Percentiles rank a stretch among this genome's conserved stretches.
Conservation (phyloP, 2,888 invertebrate genomes). For the Chymomyza amoena region DNA sequence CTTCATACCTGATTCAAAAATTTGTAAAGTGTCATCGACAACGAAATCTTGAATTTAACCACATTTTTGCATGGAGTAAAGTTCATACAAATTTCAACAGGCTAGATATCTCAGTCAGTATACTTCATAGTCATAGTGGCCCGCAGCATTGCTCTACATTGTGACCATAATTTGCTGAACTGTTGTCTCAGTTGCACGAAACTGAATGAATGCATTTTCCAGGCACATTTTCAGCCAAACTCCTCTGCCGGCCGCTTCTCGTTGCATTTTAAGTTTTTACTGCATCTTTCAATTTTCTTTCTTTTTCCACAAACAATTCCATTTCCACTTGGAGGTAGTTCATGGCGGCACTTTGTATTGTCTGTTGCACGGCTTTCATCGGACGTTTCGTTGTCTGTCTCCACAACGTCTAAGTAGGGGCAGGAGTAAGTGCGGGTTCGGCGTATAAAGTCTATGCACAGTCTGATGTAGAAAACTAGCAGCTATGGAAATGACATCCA, state of each 20-base stretch:
- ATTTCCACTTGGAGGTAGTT: conserved; percentile 5
- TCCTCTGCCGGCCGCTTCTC: neutral
- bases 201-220: conserved; percentile 67
- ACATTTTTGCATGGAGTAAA: too few relatives aligned
- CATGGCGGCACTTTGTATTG: neutral
- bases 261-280: neutral
- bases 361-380: neutral
- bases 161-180: conserved; percentile 68
- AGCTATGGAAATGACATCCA: conserved; percentile 60
- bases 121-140: neutral
- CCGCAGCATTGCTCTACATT: conserved; percentile 22
- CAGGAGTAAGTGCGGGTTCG: conserved; percentile 24
- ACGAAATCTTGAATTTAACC: too few relatives aligned
- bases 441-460: too few relatives aligned
- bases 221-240: conserved; percentile 53
- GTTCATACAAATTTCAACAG: conserved; percentile 25
- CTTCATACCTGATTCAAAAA: too few relatives aligned
- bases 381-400: conserved; percentile 13
- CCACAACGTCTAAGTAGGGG: too few relatives aligned
- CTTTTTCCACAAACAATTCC: conserved; percentile 10
- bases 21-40: too few relatives aligned
- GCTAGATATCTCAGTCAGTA: neutral
- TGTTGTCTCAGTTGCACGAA: conserved; percentile 68
- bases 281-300: conserved; percentile 2
- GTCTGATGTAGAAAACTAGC: conserved; percentile 11